Base-by-base conservation (phyloP, 2,113 vertebrate species). In the Lampris megalopsis region DNA sequence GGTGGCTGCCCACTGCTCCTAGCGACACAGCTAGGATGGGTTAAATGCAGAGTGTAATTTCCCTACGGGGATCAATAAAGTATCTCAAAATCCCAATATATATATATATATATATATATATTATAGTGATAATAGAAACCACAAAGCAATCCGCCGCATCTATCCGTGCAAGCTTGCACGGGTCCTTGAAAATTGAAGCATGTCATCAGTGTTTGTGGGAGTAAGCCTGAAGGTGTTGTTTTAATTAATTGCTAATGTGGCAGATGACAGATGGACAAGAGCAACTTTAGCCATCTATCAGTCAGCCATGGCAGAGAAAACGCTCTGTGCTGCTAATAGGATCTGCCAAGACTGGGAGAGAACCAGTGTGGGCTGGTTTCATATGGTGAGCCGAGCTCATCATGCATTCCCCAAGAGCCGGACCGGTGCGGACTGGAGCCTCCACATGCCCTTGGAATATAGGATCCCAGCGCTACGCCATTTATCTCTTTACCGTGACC, bases 351-450 rank as follows among this genome's bases (percentile, higher is more conserved):
- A 54, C 43, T 63, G 13, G 10, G 42, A 59, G 42, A 65, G 47
- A 69, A 65, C 56, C 59, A 59, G 70, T 63, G 84, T 73, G 68
- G 74, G 72, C 41, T 58, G 63, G 81, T 88, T 90, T 83, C 87
- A 24, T 81, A 87, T 89, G 83, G 86, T 65, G 82, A 88, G 56
- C 58, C 2, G 35, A 66, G 68, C 67, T 68, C 81, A 88, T 81
- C 75, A 84, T 71, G 71, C 53, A 42, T 79, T 83, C 70, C 72
- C 82, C 68, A 76, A 76, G 52, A 58, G 9, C 38, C 13, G 75
- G 68, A 86, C 67, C 73, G 86, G 79, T 69, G 73, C 41, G 48
- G 73, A 77, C 69, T 1, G 50, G 68, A 52, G 24, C 24, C 73
- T 68, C 67, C 10, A 60, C 68, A 71, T 37, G 54, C 40, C 70